phyloP scores from a whole-genome alignment of 2,888 invertebrate genomes.

The Chrysotoxum bicinctum region DNA sequence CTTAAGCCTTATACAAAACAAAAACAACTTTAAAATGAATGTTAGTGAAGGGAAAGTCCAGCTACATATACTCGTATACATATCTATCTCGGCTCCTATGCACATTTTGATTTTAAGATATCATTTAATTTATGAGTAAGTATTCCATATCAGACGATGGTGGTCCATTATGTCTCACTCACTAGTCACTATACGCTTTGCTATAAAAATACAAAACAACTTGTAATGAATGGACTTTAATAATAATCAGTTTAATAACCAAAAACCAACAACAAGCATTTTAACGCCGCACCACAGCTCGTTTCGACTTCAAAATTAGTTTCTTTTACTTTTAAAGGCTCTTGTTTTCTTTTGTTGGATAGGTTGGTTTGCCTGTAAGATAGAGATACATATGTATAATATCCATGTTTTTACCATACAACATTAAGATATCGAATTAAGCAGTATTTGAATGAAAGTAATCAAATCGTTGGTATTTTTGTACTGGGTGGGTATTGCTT shows the following conservation, averaged over 20 bases:
- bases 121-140: slow-evolving; percentile 61
- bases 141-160: slow-evolving; percentile 60
- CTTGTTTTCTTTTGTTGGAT: slow-evolving; percentile 28
- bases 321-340: slow-evolving; percentile 19
- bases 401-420: background rate
- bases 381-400: too few relatives aligned
- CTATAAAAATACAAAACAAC: slow-evolving; percentile 3
- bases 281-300: background rate
- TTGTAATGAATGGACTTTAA: slow-evolving; percentile 47
- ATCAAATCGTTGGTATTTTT: background rate
- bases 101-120: slow-evolving; percentile 56
- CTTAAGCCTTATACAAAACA: background rate
- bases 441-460: slow-evolving; percentile 10
- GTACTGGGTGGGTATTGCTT: background rate
- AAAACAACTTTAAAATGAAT: slow-evolving; percentile 29
- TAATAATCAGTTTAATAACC: slow-evolving; percentile 54
- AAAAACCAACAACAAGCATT: slow-evolving; percentile 22
- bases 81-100: background rate
- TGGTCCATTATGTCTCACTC: slow-evolving; percentile 49
- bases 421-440: slow-evolving; percentile 15
- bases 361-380: background rate
- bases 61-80: background rate
- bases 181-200: slow-evolving; percentile 6
- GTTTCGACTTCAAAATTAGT: slow-evolving; percentile 52
- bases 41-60: slow-evolving; percentile 64